Percentiles rank a stretch among this genome's conserved stretches.
Evolutionary conservation across 2,888 invertebrate species (phyloP).

Genomic region (Agelastica alni): DNA sequence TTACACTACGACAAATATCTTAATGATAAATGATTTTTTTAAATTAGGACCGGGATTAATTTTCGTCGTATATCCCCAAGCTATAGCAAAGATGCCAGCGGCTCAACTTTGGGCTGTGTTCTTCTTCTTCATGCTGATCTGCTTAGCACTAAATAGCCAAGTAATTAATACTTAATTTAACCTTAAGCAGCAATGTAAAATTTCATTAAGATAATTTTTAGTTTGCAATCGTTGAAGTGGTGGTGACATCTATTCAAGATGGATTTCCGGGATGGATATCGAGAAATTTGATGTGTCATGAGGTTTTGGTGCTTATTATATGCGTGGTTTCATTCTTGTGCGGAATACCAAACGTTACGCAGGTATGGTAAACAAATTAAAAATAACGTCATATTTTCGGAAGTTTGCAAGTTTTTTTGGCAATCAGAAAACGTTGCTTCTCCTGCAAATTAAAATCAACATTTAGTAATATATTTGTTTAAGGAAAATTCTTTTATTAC

Average conservation of each 20-base stretch:
- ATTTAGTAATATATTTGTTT: too few species aligned
- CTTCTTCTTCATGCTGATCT: constrained; percentile 89
- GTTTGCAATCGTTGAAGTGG: constrained; percentile 94
- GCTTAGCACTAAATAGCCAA: constrained; percentile 86
- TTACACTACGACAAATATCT: too few species aligned
- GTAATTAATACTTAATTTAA: constrained; percentile 55
- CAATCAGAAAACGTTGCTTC: too few species aligned
- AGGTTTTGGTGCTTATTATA: constrained; percentile 80
- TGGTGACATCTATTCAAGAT: constrained; percentile 91
- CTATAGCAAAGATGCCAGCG: constrained; percentile 90
- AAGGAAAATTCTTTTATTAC: too few species aligned
- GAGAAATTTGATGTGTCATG: constrained; percentile 80
- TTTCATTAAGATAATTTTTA: constrained; percentile 57
- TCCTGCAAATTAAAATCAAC: too few species aligned
- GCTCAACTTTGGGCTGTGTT: constrained; percentile 88
- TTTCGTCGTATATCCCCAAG: constrained; percentile 91
- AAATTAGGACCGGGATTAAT: constrained; percentile 80
- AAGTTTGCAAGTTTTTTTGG: too few species aligned
- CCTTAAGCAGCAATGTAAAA: constrained; percentile 26
- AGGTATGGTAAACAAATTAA: too few species aligned
- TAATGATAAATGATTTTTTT: too few species aligned
- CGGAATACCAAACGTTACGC: constrained; percentile 85
- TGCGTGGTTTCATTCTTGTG: constrained; percentile 83
- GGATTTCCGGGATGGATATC: constrained; percentile 89
- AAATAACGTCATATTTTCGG: too few species aligned